A percentile compares a stretch with the other conserved stretches of the same genome.
phyloP scores from a whole-genome alignment of 2,113 vertebrate species.

The Gadus macrocephalus region DNA sequence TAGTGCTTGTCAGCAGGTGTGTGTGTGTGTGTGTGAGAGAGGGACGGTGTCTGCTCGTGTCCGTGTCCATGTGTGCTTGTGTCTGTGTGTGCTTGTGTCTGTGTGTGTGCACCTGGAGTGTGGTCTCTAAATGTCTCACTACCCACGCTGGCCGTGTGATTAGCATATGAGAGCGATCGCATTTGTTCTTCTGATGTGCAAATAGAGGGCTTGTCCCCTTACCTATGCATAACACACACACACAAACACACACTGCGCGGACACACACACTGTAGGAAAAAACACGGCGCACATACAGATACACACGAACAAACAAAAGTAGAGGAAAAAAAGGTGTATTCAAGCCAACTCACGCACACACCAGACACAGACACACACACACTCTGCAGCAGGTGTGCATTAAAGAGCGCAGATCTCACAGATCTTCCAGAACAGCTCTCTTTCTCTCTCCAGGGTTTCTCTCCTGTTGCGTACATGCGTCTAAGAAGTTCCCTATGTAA shows the following conservation, averaged over 20 bases:
- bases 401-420: neutral
- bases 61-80: no score
- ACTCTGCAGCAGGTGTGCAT: slow-evolving; percentile 10
- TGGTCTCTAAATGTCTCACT: slow-evolving; percentile 4
- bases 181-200: slow-evolving; percentile 48
- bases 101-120: slow-evolving; percentile 64
- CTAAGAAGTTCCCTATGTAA: no score
- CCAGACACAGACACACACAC: no score
- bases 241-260: slow-evolving; percentile 13
- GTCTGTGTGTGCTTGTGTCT: slow-evolving; percentile 4
- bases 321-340: no score
- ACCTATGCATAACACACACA: slow-evolving; percentile 27
- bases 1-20: no score
- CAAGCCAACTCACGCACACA: no score
- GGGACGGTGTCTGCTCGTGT: no score
- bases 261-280: neutral
- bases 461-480: no score
- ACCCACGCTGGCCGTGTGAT: slow-evolving; percentile 25
- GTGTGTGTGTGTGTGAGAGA: no score
- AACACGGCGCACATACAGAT: no score
- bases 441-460: neutral
- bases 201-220: slow-evolving; percentile 41
- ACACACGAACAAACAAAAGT: no score
- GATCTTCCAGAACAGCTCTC: neutral
- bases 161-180: slow-evolving; percentile 27